Percentiles rank a stretch among this genome's conserved stretches.
These are phyloP conservation scores for Agrypnus murinus DNA, from an alignment of 2,888 invertebrate genomes.

Conservation along the genomic window DNA sequence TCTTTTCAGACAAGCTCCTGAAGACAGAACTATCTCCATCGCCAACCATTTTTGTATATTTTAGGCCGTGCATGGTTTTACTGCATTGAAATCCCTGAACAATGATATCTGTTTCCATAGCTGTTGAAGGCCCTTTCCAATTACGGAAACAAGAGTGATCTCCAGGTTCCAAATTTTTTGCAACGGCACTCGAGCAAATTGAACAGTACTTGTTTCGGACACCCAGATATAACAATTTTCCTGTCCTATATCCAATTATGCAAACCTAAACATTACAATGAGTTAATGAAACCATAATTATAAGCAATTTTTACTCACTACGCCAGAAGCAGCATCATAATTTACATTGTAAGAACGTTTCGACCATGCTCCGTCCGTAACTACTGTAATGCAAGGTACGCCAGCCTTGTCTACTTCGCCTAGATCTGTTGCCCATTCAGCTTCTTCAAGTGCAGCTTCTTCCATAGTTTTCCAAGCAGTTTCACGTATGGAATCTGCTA, in stretches of 20 bases:
- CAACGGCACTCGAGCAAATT: slow-evolving; percentile 10
- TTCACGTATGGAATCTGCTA: not conserved
- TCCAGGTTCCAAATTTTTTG: slow-evolving; percentile 1
- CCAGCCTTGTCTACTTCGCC: slow-evolving; percentile 6
- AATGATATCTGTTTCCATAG: slow-evolving; percentile 15
- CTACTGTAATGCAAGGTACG: slow-evolving; percentile 12
- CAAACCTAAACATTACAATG: slow-evolving; percentile 1
- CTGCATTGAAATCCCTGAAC: not conserved
- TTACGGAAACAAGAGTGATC: slow-evolving; percentile 42
- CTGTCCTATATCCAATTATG: slow-evolving; percentile 12
- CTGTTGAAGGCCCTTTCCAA: slow-evolving; percentile 21
- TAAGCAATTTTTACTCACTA: not conserved
- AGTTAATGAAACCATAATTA: not conserved
- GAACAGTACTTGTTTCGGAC: slow-evolving; percentile 44
- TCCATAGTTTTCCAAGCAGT: slow-evolving; percentile 17
- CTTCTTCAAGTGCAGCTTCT: slow-evolving; percentile 10
- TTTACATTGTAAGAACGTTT: slow-evolving; percentile 45
- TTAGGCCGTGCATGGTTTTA: slow-evolving; percentile 3
- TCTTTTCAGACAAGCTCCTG: slow-evolving; percentile 6
- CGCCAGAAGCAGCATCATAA: slow-evolving; percentile 20
- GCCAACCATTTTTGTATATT: slow-evolving; percentile 7
- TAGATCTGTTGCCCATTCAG: not conserved
- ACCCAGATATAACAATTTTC: slow-evolving; percentile 15
- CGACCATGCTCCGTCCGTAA: slow-evolving; percentile 56
- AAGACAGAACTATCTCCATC: slow-evolving; percentile 2